Conservation (phyloP, 2,888 invertebrate genomes). For the Heteromyza rotundicornis region DNA sequence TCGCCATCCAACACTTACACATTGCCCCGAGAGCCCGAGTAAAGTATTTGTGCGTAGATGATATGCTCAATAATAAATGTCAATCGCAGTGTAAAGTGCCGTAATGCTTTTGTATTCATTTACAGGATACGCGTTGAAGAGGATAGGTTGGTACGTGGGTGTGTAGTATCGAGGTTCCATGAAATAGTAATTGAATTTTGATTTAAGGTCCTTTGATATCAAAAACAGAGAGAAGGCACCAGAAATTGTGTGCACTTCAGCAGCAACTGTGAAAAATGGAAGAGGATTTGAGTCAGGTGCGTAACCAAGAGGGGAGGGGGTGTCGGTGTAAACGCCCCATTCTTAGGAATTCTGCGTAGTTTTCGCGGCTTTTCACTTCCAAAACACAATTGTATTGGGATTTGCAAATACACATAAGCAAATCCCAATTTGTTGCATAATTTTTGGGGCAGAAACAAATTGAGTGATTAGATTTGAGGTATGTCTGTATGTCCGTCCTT, state of each 20-base stretch:
- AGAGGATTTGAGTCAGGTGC: not conserved
- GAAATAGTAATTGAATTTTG: slow-evolving; percentile 55
- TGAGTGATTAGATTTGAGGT: no score
- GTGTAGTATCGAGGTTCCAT: slow-evolving; percentile 35
- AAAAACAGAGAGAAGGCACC: slow-evolving; percentile 33
- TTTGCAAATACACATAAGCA: no score
- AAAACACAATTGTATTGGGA: no score
- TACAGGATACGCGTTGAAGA: not conserved
- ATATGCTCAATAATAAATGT: slow-evolving; percentile 19
- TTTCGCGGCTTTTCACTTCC: no score
- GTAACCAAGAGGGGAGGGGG: not conserved
- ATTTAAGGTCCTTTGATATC: slow-evolving; percentile 57
- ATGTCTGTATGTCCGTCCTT: no score
- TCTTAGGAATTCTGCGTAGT: no score
- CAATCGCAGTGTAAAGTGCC: slow-evolving; percentile 16
- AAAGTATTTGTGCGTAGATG: not conserved
- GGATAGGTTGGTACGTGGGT: no score
- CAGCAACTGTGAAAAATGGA: not conserved
- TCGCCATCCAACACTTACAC: not conserved
- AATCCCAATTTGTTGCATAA: no score
- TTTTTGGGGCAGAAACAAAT: no score
- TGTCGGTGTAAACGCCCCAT: not conserved
- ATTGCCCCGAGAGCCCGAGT: slow-evolving; percentile 7
- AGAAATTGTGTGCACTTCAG: not conserved
- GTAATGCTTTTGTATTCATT: slow-evolving; percentile 18